phyloP scores from a whole-genome alignment of 30 jellyfish, hydroid and myxozoan species.

The Chrysaora quinquecirrha region DNA sequence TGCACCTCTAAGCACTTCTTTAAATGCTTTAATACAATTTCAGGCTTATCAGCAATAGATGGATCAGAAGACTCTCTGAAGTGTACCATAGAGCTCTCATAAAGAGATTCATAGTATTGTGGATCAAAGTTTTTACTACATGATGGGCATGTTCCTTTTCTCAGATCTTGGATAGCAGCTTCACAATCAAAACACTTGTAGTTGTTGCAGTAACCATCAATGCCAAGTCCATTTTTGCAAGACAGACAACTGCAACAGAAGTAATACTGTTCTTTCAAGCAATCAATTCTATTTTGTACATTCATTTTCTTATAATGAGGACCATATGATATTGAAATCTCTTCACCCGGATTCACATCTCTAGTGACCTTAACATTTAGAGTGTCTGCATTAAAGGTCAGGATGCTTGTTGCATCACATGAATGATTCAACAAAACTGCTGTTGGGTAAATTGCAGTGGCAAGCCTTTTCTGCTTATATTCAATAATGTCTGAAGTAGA shows the following conservation, averaged over 20 bases:
- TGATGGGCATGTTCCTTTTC: background rate
- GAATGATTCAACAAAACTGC: slow-evolving; percentile 88
- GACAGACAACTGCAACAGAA: slow-evolving; percentile 72
- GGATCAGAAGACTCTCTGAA: background rate
- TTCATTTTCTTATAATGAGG: slow-evolving; percentile 79
- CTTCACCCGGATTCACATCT: slow-evolving; percentile 68
- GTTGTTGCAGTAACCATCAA: background rate
- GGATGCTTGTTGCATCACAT: slow-evolving; percentile 79
- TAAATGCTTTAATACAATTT: slow-evolving; percentile 4
- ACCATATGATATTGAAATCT: slow-evolving; percentile 84
- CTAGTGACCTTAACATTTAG: slow-evolving; percentile 46
- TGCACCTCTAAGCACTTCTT: slow-evolving; percentile 40
- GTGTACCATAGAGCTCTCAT: background rate
- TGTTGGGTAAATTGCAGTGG: slow-evolving; percentile 85
- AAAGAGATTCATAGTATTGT: slow-evolving; percentile 8
- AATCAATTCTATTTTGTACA: slow-evolving; percentile 57
- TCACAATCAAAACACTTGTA: slow-evolving; percentile 50
- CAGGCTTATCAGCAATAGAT: background rate
- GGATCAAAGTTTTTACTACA: slow-evolving; percentile 36
- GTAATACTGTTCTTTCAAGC: slow-evolving; percentile 58
- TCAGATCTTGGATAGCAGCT: slow-evolving; percentile 8
- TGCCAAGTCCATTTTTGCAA: slow-evolving; percentile 44
- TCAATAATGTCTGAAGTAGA: slow-evolving; percentile 36
- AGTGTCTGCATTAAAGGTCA: slow-evolving; percentile 51
- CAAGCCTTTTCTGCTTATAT: slow-evolving; percentile 70